Evolutionary conservation across 2,888 invertebrate species (phyloP).

Genomic region (Amphipyra berbera): DNA sequence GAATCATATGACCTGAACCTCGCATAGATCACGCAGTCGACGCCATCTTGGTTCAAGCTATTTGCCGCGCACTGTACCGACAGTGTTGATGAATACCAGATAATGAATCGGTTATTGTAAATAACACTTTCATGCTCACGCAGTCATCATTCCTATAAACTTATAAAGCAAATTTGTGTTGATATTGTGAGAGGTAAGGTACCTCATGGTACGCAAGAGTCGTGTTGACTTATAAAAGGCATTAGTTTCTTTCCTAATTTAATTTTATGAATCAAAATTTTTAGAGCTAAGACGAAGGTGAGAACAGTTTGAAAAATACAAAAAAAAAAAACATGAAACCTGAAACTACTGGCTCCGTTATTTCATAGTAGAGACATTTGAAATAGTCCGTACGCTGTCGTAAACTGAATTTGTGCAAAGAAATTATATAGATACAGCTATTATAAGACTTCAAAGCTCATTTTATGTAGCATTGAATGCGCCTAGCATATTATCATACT

Average conservation of each 20-base stretch:
- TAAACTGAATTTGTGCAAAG: conserved; percentile 45
- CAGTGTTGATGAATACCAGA: neutral
- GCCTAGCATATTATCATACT: conserved; percentile 41
- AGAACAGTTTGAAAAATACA: neutral
- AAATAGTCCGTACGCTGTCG: conserved; percentile 7
- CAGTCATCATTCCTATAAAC: too few relatives aligned
- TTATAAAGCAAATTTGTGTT: too few relatives aligned
- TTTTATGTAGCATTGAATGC: conserved; percentile 51
- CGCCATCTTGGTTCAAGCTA: too few relatives aligned
- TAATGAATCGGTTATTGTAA: neutral
- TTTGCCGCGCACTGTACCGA: too few relatives aligned
- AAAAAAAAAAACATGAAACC: conserved; percentile 1
- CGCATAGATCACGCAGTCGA: too few relatives aligned
- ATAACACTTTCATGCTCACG: neutral
- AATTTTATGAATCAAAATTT: too few relatives aligned
- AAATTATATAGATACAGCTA: conserved; percentile 34
- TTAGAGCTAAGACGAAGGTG: too few relatives aligned
- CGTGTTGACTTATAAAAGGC: too few relatives aligned
- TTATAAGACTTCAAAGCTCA: conserved; percentile 45
- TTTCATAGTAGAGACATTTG: conserved; percentile 5
- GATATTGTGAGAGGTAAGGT: too few relatives aligned
- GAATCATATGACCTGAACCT: too few relatives aligned
- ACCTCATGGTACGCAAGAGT: too few relatives aligned
- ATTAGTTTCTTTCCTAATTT: too few relatives aligned
- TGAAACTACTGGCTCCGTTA: conserved; percentile 22